These are phyloP conservation scores for Serinus canaria DNA, from an alignment of 2,113 vertebrate genomes.

Conservation along the genomic window DNA sequence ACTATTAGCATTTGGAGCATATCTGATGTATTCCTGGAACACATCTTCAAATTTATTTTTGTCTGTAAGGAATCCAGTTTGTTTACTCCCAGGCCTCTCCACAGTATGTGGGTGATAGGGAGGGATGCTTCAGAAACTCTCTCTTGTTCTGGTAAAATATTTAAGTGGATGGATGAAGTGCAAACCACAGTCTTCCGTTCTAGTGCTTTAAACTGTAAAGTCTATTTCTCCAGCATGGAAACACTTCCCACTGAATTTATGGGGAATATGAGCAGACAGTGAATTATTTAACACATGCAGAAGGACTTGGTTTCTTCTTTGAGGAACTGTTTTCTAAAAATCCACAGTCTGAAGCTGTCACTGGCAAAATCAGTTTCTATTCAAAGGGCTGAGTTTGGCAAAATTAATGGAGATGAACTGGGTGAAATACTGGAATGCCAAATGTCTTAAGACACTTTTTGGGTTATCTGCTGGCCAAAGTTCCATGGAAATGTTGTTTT, in stretches of 20 bases:
- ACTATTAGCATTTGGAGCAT: background rate
- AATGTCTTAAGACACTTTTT: background rate
- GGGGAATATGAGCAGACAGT: background rate
- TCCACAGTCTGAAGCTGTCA: background rate
- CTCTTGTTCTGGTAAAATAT: background rate
- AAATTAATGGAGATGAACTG: background rate
- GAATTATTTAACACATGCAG: background rate
- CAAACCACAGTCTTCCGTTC: background rate
- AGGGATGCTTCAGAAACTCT: background rate
- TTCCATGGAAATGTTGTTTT: background rate
- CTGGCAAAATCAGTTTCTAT: background rate
- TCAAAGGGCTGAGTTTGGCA: background rate
- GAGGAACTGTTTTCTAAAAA: background rate
- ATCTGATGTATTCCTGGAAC: background rate
- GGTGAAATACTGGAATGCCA: background rate
- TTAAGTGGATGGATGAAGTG: background rate
- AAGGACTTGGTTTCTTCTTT: background rate
- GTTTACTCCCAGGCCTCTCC: background rate
- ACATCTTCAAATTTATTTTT: background rate
- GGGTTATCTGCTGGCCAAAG: background rate
- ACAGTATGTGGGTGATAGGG: background rate
- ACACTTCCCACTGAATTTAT: background rate
- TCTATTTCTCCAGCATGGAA: background rate
- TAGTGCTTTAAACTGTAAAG: background rate
- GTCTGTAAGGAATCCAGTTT: background rate